phyloP scores from a whole-genome alignment of 2,888 invertebrate species.

The Empis stercorea region DNA sequence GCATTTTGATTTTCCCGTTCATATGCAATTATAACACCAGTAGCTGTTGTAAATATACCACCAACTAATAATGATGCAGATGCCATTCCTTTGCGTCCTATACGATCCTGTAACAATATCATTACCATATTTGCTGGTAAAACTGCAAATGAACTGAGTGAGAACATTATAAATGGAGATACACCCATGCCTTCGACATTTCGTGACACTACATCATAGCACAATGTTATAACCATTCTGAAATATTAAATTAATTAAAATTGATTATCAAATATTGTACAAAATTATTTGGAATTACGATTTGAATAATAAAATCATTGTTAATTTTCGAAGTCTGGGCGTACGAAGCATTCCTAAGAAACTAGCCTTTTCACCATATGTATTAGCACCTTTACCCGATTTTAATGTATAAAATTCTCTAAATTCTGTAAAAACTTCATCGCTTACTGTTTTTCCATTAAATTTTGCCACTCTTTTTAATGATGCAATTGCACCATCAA shows the following conservation, averaged over 20 bases:
- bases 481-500: slow-evolving; percentile 39
- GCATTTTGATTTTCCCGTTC: slow-evolving; percentile 28
- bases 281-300: slow-evolving; percentile 36
- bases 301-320: slow-evolving; percentile 42
- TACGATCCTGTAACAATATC: slow-evolving; percentile 28
- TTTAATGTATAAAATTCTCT: slow-evolving; percentile 21
- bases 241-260: background rate
- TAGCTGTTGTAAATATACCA: slow-evolving; percentile 38
- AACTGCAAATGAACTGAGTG: slow-evolving; percentile 40
- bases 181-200: slow-evolving; percentile 42
- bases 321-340: slow-evolving; percentile 41
- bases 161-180: slow-evolving; percentile 43
- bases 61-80: slow-evolving; percentile 40
- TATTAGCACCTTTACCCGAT: slow-evolving; percentile 12
- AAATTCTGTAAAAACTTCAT: slow-evolving; percentile 35
- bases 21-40: slow-evolving; percentile 36
- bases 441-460: slow-evolving; percentile 37
- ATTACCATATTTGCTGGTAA: slow-evolving; percentile 38
- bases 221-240: slow-evolving; percentile 44
- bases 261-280: too few species aligned
- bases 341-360: slow-evolving; percentile 41
- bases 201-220: slow-evolving; percentile 44
- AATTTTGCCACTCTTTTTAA: slow-evolving; percentile 41
- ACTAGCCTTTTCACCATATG: slow-evolving; percentile 18
- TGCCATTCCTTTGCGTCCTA: slow-evolving; percentile 42